phyloP scores from a whole-genome alignment of 2,113 vertebrate genomes.

The Gadus macrocephalus region DNA sequence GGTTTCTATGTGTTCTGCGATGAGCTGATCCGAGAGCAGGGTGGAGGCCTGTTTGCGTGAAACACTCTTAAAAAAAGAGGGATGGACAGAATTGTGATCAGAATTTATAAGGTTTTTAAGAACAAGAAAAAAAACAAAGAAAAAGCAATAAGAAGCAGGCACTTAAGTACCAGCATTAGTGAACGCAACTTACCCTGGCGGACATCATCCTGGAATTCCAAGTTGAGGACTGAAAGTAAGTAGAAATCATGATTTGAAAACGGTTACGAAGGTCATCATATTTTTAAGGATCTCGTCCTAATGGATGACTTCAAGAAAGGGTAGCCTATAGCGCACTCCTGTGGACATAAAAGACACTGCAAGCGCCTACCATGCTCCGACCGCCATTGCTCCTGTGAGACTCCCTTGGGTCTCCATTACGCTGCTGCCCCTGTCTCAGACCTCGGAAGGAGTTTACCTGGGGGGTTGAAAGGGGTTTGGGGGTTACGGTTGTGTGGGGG shows the following conservation, averaged over 20 bases:
- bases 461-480: too few relatives aligned
- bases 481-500: too few relatives aligned
- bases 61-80: conserved; percentile 27
- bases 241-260: not conserved
- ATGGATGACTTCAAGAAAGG: too few relatives aligned
- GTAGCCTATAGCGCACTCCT: too few relatives aligned
- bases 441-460: too few relatives aligned
- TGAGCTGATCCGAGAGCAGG: not conserved
- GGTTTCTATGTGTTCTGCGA: conserved; percentile 35
- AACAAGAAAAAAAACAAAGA: not conserved
- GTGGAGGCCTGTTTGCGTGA: not conserved
- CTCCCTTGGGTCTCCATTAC: too few relatives aligned
- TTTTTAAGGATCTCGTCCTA: too few relatives aligned
- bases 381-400: too few relatives aligned
- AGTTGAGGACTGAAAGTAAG: conserved; percentile 26
- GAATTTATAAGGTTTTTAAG: not conserved
- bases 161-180: not conserved
- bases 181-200: conserved; percentile 29
- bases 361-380: too few relatives aligned
- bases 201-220: not conserved
- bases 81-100: not conserved
- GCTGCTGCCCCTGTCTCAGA: too few relatives aligned
- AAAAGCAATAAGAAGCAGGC: not conserved
- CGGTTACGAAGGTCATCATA: too few relatives aligned
- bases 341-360: too few relatives aligned